phyloP scores from a whole-genome alignment of 2,113 vertebrate species.

The Equus przewalskii region DNA sequence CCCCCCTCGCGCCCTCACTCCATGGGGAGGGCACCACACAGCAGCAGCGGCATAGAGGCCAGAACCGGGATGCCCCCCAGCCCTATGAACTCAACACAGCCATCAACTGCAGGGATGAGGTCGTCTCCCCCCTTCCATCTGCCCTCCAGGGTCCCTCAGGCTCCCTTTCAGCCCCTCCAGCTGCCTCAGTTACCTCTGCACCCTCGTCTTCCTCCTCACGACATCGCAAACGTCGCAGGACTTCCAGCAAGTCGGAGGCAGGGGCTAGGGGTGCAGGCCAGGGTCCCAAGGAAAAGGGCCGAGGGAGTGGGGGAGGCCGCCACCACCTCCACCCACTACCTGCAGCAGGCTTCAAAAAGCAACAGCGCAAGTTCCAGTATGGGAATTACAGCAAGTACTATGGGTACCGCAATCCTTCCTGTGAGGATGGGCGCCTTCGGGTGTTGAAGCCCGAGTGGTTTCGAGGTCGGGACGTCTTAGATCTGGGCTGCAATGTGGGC shows the following conservation, averaged over 20 bases:
- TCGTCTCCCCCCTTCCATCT: conserved; percentile 90
- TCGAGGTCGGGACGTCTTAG: conserved; percentile 90
- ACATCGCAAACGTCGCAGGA: conserved; percentile 90
- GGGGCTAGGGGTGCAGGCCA: conserved; percentile 70
- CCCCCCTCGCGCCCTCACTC: conserved; percentile 69
- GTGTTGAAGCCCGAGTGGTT: conserved; percentile 93
- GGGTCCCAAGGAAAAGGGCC: conserved; percentile 72
- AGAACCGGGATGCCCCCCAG: conserved; percentile 86
- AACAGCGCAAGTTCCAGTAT: conserved; percentile 90
- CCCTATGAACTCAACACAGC: conserved; percentile 94
- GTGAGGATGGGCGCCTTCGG: conserved; percentile 89
- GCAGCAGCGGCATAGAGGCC: conserved; percentile 67
- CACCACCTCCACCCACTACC: conserved; percentile 69
- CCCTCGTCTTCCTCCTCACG: conserved; percentile 79
- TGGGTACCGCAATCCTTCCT: conserved; percentile 90
- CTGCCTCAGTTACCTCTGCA: conserved; percentile 77
- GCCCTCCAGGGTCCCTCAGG: conserved; percentile 86
- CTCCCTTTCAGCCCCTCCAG: conserved; percentile 68
- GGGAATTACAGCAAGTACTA: conserved; percentile 94
- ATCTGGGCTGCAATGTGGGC: conserved; percentile 94
- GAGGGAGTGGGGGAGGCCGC: conserved; percentile 70
- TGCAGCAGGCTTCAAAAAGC: conserved; percentile 77
- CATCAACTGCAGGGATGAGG: conserved; percentile 94
- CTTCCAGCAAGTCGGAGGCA: conserved; percentile 87
- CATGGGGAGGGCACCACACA: conserved; percentile 69